phyloP scores from a whole-genome alignment of 2,113 vertebrate genomes.

The Egretta garzetta region DNA sequence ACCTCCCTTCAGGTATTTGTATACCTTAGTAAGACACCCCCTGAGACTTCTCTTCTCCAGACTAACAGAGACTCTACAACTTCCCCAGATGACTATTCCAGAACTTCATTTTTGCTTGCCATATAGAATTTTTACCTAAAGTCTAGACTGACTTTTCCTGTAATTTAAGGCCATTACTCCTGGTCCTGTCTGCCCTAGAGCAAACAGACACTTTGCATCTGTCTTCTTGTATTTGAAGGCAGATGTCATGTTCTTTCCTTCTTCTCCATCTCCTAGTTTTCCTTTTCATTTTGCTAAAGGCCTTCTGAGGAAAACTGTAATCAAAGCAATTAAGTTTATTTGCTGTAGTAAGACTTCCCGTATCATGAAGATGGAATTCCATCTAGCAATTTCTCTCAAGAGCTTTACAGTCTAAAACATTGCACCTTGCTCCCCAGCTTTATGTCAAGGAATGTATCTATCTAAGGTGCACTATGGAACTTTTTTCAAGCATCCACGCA shows the following conservation, averaged over 20 bases:
- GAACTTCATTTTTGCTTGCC: neutral
- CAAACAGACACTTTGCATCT: neutral
- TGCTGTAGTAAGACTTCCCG: neutral
- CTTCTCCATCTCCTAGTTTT: neutral
- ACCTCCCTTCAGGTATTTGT: neutral
- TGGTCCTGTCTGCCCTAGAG: neutral
- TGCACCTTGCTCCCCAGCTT: neutral
- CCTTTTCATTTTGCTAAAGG: neutral
- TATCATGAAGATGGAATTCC: neutral
- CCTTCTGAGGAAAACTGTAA: neutral
- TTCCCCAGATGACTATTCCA: neutral
- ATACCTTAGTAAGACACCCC: neutral
- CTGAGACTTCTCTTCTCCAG: neutral
- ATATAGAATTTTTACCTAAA: neutral
- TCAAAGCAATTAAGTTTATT: neutral
- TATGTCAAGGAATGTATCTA: neutral
- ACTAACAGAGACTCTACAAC: neutral
- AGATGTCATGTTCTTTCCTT: neutral
- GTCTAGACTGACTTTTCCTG: neutral
- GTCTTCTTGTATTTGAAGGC: neutral
- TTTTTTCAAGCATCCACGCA: neutral
- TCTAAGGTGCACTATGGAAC: neutral
- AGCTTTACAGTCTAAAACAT: neutral
- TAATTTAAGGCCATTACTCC: neutral
- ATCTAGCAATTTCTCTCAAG: neutral